A percentile compares a stretch with the other conserved stretches of the same genome.
These are phyloP conservation scores for Pelodiscus sinensis DNA, from an alignment of 2,113 vertebrate genomes.

Conservation along the genomic window DNA sequence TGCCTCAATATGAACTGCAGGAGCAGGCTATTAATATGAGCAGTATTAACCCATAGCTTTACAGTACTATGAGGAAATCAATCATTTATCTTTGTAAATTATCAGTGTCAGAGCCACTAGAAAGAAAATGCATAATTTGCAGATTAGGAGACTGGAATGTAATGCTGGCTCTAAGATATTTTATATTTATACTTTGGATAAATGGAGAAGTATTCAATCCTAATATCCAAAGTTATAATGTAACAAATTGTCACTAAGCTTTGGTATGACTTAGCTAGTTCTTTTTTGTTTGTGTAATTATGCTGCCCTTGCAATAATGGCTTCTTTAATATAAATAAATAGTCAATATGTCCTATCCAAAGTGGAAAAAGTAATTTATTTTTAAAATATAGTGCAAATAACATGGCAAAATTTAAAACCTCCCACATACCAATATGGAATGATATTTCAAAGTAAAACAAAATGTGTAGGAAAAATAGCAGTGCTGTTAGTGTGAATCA, in stretches of 20 bases:
- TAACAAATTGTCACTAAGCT: background rate
- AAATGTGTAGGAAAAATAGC: background rate
- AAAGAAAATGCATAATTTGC: accelerated
- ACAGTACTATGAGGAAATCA: background rate
- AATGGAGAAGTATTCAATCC: background rate
- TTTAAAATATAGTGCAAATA: background rate
- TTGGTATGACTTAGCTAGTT: background rate
- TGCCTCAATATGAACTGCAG: background rate
- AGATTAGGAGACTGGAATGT: background rate
- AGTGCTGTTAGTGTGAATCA: background rate
- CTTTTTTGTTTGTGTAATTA: background rate
- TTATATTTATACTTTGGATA: background rate
- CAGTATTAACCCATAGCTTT: background rate
- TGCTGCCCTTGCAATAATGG: background rate
- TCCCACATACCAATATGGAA: background rate
- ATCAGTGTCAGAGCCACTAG: background rate
- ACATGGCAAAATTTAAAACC: background rate
- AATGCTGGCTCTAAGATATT: background rate
- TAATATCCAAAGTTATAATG: background rate
- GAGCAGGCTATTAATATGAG: background rate
- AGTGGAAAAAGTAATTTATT: background rate
- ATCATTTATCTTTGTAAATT: background rate
- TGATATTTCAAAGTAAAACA: background rate
- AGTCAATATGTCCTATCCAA: too few relatives aligned
- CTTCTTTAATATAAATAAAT: background rate